Percentiles rank a stretch among this genome's conserved stretches.
Conservation (phyloP, 1,140 invertebrate genomes). For the Eueides isabella region DNA sequence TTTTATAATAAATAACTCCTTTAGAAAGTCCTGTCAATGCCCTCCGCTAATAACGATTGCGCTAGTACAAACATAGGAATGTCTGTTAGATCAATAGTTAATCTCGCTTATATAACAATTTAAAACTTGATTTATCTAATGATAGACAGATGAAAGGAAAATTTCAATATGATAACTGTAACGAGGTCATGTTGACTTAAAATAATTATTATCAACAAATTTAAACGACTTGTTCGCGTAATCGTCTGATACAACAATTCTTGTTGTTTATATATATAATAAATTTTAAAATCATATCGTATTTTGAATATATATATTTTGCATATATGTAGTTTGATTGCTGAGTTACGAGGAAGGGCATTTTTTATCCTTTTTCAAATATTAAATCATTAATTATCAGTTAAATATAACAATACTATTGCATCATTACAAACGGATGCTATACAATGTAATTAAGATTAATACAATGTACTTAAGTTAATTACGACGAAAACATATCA, state of each 20-base stretch:
- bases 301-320: no score
- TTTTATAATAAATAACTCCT: no score
- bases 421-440: no score
- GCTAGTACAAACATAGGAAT: not conserved
- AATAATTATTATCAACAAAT: not conserved
- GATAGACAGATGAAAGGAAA: slow-evolving; percentile 13
- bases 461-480: not conserved
- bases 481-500: not conserved
- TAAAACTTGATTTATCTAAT: not conserved
- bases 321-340: no score
- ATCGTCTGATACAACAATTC: not conserved
- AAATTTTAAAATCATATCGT: no score
- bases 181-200: slow-evolving; percentile 2
- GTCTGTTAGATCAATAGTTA: not conserved
- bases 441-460: not conserved
- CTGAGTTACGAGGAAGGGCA: no score
- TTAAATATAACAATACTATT: not conserved
- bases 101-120: not conserved
- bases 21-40: not conserved
- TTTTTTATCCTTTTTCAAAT: not conserved
- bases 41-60: not conserved
- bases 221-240: not conserved
- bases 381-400: no score
- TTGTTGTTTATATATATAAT: no score
- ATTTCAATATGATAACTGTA: slow-evolving; percentile 6